Evolutionary conservation across 92 coral and sea anemone species (phyloP), one percentile per base, ranked within the genome.

Genomic region (Muricea muricata): DNA sequence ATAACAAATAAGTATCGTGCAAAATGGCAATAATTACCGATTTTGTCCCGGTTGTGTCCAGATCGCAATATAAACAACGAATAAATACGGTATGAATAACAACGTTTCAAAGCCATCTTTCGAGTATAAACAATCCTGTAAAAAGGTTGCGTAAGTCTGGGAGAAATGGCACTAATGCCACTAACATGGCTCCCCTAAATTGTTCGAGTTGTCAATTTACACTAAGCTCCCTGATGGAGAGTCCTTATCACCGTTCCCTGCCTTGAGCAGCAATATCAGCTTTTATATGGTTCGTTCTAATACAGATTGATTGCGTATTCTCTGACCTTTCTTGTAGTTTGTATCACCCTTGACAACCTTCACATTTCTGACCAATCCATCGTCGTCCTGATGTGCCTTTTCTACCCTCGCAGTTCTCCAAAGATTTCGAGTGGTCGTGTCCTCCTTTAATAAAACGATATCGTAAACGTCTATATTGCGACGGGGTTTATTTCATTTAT

Each of bases 131-230:
- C n/a, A n/a, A n/a, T n/a, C n/a, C n/a, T n/a, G n/a, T n/a, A n/a
- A n/a, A n/a, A n/a, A n/a, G n/a, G n/a, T n/a, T n/a, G n/a, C n/a
- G n/a, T n/a, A n/a, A n/a, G n/a, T n/a, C n/a, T n/a, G n/a, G n/a
- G n/a, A n/a, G n/a, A n/a, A n/a, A n/a, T n/a, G n/a, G n/a, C n/a
- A n/a, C n/a, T n/a, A n/a, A n/a, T n/a, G n/a, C n/a, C 65, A 17
- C 1, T 57, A 17, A 15, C 65, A 17, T 57, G 65, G 65, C 65
- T 57, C 65, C 65, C 65, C 65, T 57, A 57, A 57, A 57, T 57
- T 57, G 65, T 24, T n/a, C n/a, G n/a, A n/a, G n/a, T 8, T 0
- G 21, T 57, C 65, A 57, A 57, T 57, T 57, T 57, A 17, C n/a
- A 57, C 65, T 57, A 1, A 7, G 65, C 65, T 57, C 65, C 25